A percentile compares a stretch with the other conserved stretches of the same genome.
phyloP scores from a whole-genome alignment of 2,113 vertebrate species.

The Chinchilla lanigera region DNA sequence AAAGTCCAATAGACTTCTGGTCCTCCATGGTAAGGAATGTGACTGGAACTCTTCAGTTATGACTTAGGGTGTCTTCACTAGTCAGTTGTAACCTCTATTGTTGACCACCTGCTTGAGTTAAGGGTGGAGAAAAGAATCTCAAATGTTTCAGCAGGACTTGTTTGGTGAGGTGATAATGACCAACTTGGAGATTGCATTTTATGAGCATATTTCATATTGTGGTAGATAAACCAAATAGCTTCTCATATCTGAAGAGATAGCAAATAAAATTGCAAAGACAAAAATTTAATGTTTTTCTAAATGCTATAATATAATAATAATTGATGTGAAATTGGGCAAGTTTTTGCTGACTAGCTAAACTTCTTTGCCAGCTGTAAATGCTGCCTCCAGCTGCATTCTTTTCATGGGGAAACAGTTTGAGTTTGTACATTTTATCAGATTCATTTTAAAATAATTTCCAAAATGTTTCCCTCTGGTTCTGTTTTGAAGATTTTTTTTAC shows the following conservation, averaged over 20 bases:
- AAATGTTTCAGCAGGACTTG: constrained; percentile 53
- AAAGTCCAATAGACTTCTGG: constrained; percentile 21
- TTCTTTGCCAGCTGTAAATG: constrained; percentile 65
- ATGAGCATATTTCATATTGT: constrained; percentile 49
- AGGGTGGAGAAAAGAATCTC: neutral
- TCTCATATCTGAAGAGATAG: constrained; percentile 55
- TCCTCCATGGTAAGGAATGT: constrained; percentile 36
- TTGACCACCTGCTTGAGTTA: constrained; percentile 23
- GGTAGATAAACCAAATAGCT: constrained; percentile 51
- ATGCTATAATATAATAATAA: constrained; percentile 71
- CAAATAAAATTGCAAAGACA: constrained; percentile 49
- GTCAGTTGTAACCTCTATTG: constrained; percentile 32
- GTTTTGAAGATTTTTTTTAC: constrained; percentile 67
- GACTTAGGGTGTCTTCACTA: neutral
- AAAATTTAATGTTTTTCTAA: constrained; percentile 68
- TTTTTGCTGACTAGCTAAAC: constrained; percentile 62
- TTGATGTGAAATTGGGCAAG: constrained; percentile 53
- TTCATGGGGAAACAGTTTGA: constrained; percentile 70
- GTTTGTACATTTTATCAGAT: constrained; percentile 69
- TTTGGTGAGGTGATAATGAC: constrained; percentile 43
- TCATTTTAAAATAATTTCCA: constrained; percentile 74
- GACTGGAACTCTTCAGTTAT: constrained; percentile 26
- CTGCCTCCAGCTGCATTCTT: constrained; percentile 72
- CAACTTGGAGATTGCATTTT: constrained; percentile 59
- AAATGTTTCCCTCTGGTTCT: constrained; percentile 73